Evolutionary conservation across 2,113 vertebrate species (phyloP).

Genomic region (Nematolebias whitei): DNA sequence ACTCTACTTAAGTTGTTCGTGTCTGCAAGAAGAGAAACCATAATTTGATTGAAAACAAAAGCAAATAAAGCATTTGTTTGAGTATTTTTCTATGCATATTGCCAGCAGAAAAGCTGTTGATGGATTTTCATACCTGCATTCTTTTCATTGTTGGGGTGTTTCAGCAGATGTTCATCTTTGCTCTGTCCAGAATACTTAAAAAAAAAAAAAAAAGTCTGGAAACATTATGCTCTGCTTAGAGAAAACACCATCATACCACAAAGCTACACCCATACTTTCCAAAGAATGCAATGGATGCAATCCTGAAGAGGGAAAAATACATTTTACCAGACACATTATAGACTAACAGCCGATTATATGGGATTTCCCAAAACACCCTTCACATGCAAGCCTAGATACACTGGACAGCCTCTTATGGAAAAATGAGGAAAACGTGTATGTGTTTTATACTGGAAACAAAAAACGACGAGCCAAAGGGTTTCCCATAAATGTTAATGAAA

Average conservation of each 20-base stretch:
- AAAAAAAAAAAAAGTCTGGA: conserved; percentile 57
- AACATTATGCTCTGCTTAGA: conserved; percentile 52
- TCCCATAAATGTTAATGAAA: conserved; percentile 79
- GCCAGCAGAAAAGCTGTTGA: conserved; percentile 32
- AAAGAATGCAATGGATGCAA: conserved; percentile 72
- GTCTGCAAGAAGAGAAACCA: conserved; percentile 15
- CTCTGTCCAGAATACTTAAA: conserved; percentile 53
- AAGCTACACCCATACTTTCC: conserved; percentile 72
- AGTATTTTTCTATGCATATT: conserved; percentile 19
- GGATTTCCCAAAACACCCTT: conserved; percentile 75
- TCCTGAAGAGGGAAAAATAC: conserved; percentile 60
- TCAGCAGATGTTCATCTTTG: conserved; percentile 49
- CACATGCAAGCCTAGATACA: conserved; percentile 53
- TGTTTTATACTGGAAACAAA: conserved; percentile 55
- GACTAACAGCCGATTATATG: conserved; percentile 65
- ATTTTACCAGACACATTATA: conserved; percentile 67
- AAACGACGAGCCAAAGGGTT: conserved; percentile 68
- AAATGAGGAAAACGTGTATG: conserved; percentile 56
- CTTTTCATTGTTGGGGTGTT: conserved; percentile 60
- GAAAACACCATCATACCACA: conserved; percentile 69
- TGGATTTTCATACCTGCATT: conserved; percentile 61
- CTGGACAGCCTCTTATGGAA: conserved; percentile 68
- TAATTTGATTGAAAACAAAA: conserved; percentile 3
- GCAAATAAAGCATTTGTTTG: conserved; percentile 10
- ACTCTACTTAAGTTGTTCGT: conserved; percentile 5